Conservation (phyloP, 2,797 vertebrate species). For the Acropternis orthonyx region DNA sequence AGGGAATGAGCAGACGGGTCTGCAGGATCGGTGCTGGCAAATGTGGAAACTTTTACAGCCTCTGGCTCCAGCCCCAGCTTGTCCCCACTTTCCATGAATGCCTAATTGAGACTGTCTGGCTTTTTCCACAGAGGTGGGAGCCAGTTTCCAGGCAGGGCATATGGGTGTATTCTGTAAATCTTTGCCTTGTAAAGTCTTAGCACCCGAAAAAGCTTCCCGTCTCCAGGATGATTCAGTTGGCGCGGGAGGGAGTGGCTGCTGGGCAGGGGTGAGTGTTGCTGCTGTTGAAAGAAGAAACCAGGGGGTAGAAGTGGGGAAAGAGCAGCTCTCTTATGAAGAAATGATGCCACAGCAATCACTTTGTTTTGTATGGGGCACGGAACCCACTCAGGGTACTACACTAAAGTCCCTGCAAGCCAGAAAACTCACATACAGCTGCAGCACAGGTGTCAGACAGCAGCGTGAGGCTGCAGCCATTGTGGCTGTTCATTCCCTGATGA, state of each 20-base stretch:
- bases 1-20: constrained; percentile 3
- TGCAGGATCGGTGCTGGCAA: constrained; percentile 3
- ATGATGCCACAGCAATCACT: not conserved
- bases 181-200: constrained; percentile 43
- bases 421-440: rapidly evolving
- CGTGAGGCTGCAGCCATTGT: rapidly evolving
- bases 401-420: not conserved
- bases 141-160: constrained; percentile 57
- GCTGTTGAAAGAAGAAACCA: not conserved
- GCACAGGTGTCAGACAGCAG: not conserved
- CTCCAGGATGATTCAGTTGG: constrained; percentile 27
- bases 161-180: constrained; percentile 31
- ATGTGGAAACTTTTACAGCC: constrained; percentile 42
- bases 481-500: not conserved
- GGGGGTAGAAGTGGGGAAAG: not conserved
- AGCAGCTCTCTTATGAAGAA: not conserved
- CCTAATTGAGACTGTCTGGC: constrained; percentile 44
- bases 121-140: constrained; percentile 23
- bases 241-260: not conserved
- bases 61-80: not conserved
- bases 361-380: not conserved
- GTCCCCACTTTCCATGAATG: constrained; percentile 52
- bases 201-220: not conserved
- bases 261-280: not conserved
- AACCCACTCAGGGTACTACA: not conserved